A percentile compares a stretch with the other conserved stretches of the same genome.
Conservation (phyloP, 2,797 vertebrate genomes). For the Pangasius larnaudii region DNA sequence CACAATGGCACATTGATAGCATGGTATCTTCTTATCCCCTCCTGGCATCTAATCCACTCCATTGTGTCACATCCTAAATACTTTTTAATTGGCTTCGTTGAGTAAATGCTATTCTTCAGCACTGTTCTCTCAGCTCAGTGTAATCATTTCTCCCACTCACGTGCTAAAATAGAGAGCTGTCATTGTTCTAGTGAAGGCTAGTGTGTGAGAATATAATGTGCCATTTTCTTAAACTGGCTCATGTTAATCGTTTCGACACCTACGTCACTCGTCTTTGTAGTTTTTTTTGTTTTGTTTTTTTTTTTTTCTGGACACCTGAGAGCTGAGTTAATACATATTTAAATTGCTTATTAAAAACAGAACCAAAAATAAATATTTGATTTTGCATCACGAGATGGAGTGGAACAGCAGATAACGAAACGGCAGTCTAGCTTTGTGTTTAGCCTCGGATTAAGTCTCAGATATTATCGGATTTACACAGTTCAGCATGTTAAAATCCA, state of each 20-base stretch:
- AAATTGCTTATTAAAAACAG: constrained; percentile 55
- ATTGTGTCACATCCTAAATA: constrained; percentile 65
- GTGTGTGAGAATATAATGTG: constrained; percentile 28
- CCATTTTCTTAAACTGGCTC: constrained; percentile 50
- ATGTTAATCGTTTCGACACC: constrained; percentile 49
- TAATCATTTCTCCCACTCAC: constrained; percentile 65
- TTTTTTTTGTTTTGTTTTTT: constrained; percentile 7
- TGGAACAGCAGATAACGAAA: constrained; percentile 28
- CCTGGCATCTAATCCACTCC: constrained; percentile 63
- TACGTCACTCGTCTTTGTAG: constrained; percentile 18
- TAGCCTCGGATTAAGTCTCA: constrained; percentile 10
- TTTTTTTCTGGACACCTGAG: constrained; percentile 41
- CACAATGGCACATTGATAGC: constrained; percentile 65
- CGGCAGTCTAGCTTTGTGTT: constrained; percentile 6
- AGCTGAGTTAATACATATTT: constrained; percentile 58
- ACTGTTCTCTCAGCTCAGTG: constrained; percentile 54
- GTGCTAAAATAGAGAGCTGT: constrained; percentile 52
- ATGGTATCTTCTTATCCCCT: constrained; percentile 62
- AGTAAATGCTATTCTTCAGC: constrained; percentile 59
- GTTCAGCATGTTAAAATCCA: constrained; percentile 7
- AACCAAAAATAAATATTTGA: constrained; percentile 46
- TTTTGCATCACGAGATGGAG: constrained; percentile 16
- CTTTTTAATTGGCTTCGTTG: constrained; percentile 68
- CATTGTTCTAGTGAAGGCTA: constrained; percentile 56
- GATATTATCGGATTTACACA: constrained; percentile 23